Base-by-base conservation (phyloP, 2,797 vertebrate species). In the Pangasius djambal region DNA sequence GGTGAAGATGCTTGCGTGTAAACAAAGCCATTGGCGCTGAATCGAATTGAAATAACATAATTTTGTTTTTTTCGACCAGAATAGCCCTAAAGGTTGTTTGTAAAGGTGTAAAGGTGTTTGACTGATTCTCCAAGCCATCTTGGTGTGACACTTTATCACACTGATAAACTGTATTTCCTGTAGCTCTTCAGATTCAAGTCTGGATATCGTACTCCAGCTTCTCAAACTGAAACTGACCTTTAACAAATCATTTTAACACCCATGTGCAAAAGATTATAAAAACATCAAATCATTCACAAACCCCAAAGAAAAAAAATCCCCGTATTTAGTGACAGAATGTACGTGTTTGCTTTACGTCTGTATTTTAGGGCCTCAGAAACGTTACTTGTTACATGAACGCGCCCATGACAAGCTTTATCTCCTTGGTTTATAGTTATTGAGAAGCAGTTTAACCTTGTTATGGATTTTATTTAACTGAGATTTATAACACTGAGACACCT, bases 181-280 rank as follows among this genome's bases (percentile, higher is more conserved):
- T 16, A 28, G 20, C 44, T 28, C 20, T 61, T 61, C 31, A 59
- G 78, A 37, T 82, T 37, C 34, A 25, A 22, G 18, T 55, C 50
- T 20, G 50, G 16, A 6, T 79, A 20, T 9, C 37, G 3, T 13
- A 50, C 16, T 34, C 52, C 37, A 70, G 28, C 44, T 9, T 52
- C 84, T 86, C n/a, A 86, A 72, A 86, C 69, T 28, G 65, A 85
- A 85, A 70, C 50, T 72, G 84, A 72, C 67, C 18, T 55, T 85
- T 28, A 63, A 44, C 13, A 16, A n/a, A 44, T 15, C 2, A 16
- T n/a, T n/a, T 16, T 50, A 20, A 40, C 44, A 15, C 40, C 22
- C 12, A 2, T 28, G 13, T 65, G 37, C 74, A 81, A 34, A 87
- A 50, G 52, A 52, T 25, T 15, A 7, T 8, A 67, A 31, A 55